A percentile compares a stretch with the other conserved stretches of the same genome.
Evolutionary conservation across 2,888 invertebrate genomes (phyloP).

Genomic region (Griposia aprilina): DNA sequence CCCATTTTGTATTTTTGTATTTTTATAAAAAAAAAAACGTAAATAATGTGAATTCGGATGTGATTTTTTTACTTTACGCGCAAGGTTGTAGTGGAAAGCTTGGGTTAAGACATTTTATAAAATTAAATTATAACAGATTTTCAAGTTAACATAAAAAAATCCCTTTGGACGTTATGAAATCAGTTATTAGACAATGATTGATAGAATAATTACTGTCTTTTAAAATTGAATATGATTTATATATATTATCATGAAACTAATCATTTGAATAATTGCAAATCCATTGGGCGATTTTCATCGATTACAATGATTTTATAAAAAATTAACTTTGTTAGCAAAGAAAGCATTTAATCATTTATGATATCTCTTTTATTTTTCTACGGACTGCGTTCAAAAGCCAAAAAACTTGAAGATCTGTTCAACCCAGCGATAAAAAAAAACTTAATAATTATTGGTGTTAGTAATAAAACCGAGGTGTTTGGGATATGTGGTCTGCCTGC

Average conservation of each 20-base stretch:
- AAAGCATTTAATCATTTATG: conserved; percentile 48
- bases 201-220: not conserved
- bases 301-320: conserved; percentile 49
- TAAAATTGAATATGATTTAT: conserved; percentile 26
- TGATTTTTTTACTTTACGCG: conserved; percentile 87
- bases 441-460: conserved; percentile 86
- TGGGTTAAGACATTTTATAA: conserved; percentile 70
- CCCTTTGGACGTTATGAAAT: conserved; percentile 38
- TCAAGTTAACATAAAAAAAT: conserved; percentile 63
- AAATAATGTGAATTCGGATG: conserved; percentile 88
- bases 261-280: conserved; percentile 31
- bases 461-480: conserved; percentile 85
- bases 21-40: conserved; percentile 89
- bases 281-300: conserved; percentile 18
- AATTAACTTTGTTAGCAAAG: conserved; percentile 25
- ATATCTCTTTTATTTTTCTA: conserved; percentile 45
- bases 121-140: conserved; percentile 70
- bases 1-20: conserved; percentile 91
- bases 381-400: conserved; percentile 41
- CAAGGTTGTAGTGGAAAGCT: conserved; percentile 82
- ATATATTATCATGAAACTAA: conserved; percentile 31
- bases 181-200: conserved; percentile 18
- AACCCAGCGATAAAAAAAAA: conserved; percentile 72
- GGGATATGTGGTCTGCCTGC: conserved; percentile 88
- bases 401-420: conserved; percentile 74